Evolutionary conservation across 2,113 vertebrate species (phyloP), one percentile per base, ranked within the genome.

Genomic region (Ceratotherium simum): DNA sequence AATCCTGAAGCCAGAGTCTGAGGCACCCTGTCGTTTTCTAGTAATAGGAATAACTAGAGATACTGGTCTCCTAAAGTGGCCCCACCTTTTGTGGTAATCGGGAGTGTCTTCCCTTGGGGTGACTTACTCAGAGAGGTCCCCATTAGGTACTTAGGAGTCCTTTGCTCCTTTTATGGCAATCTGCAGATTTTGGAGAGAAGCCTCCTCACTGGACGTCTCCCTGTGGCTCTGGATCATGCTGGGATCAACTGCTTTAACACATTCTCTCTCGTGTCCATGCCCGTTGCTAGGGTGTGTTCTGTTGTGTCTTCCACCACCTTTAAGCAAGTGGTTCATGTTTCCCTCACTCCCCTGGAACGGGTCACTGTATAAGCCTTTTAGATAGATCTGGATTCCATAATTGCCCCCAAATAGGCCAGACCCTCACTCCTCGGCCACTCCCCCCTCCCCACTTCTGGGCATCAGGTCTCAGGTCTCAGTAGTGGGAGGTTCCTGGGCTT

Each of bases 1-100:
- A 56, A 70, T 16, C 56, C 25, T 7, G 42, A 60, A 91, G 51
- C 64, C 2, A 3, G 67, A 31, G 48, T 36, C 51, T 39, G 36
- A 93, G 78, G 54, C 48, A 70, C 18, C 62, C 80, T 6, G 3
- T 86, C 25, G 48, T 97, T 92, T 92, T 80, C 86, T 65, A 65
- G 78, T 17, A 97, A 96, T 92, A 96, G 65, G 94, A 97, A 72
- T 83, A 98, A 96, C 97, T 70, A 83, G 97, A 97, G 79, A 54
- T 51, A 75, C 92, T 48, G 58, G 82, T 83, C 46, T 91, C 33
- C 36, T 12, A 5, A 54, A 65, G 76, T 5, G 42, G 65, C 60
- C 62, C 87, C 70, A 39, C 97, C 96, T 96, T 46, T 65, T 83
- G 58, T 92, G 51, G 82, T 84, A 75, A 94, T 39, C 7, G 13